phyloP scores from a whole-genome alignment of 2,888 invertebrate genomes.

The Cheilosia scutellata region DNA sequence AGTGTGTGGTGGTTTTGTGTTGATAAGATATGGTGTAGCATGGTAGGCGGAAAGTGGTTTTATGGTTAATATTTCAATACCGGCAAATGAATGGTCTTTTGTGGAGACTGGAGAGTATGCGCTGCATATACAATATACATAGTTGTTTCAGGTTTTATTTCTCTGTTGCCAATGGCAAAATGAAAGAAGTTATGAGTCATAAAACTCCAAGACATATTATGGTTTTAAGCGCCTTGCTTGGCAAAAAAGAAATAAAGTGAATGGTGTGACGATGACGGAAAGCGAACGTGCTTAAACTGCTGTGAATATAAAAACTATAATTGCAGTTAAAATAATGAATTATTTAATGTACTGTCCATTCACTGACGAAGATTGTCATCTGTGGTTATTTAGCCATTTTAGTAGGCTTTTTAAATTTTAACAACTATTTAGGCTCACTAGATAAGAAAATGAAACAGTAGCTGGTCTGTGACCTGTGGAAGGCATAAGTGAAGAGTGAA shows the following conservation, averaged over 20 bases:
- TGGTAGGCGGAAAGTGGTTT: slow-evolving; percentile 71
- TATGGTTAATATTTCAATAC: slow-evolving; percentile 71
- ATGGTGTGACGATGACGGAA: background rate
- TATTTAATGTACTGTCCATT: background rate
- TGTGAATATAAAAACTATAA: slow-evolving; percentile 1
- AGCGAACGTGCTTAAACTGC: background rate
- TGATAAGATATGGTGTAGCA: slow-evolving; percentile 49
- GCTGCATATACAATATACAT: background rate
- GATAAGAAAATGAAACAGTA: no score
- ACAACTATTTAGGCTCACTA: no score
- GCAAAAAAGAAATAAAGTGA: background rate
- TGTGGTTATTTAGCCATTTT: background rate
- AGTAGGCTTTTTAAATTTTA: background rate
- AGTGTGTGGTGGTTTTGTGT: slow-evolving; percentile 40
- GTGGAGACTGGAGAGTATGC: background rate
- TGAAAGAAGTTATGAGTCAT: slow-evolving; percentile 60
- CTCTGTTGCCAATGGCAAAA: slow-evolving; percentile 23
- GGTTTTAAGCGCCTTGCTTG: slow-evolving; percentile 16
- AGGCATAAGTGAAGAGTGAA: no score
- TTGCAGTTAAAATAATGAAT: slow-evolving; percentile 16
- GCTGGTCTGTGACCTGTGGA: no score
- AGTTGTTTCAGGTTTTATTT: slow-evolving; percentile 22
- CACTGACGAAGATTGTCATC: slow-evolving; percentile 15
- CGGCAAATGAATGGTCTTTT: slow-evolving; percentile 39
- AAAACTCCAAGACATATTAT: slow-evolving; percentile 34